phyloP scores from a whole-genome alignment of 1,140 invertebrate species.

The Achatina immaculata region DNA sequence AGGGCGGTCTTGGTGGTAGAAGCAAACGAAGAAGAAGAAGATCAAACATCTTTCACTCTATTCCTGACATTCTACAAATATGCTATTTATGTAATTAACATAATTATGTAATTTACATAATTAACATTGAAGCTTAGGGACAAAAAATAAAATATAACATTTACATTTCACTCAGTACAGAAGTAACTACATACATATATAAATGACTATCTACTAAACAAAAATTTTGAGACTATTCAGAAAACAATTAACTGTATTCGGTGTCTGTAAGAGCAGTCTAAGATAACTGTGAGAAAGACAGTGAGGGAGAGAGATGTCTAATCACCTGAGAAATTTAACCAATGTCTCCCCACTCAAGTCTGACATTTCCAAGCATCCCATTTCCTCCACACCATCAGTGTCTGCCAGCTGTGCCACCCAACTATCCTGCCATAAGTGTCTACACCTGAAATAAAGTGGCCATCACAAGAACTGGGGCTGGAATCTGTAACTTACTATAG shows the following conservation, averaged over 20 bases:
- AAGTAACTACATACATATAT: too few species aligned
- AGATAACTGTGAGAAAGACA: not conserved
- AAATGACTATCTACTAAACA: too few species aligned
- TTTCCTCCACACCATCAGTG: not conserved
- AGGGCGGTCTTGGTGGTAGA: too few species aligned
- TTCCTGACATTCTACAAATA: too few species aligned
- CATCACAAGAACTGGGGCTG: not conserved
- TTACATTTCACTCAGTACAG: too few species aligned
- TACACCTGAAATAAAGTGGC: conserved; percentile 4
- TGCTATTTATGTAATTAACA: not conserved
- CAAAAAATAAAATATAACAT: too few species aligned
- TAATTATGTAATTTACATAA: not conserved
- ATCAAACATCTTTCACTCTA: too few species aligned
- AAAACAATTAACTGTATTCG: too few species aligned
- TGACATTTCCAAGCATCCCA: not conserved
- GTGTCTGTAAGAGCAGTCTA: too few species aligned
- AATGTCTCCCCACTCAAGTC: not conserved
- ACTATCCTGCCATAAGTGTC: conserved; percentile 3
- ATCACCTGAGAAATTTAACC: conserved; percentile 12
- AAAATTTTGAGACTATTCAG: too few species aligned
- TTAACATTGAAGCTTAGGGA: too few species aligned
- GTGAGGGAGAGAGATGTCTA: not conserved
- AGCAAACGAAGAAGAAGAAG: too few species aligned
- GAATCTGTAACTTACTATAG: not conserved
- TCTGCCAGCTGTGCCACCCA: not conserved